These are phyloP conservation scores for Nephrotoma guestfalica DNA, from an alignment of 2,888 invertebrate species.

Conservation along the genomic window DNA sequence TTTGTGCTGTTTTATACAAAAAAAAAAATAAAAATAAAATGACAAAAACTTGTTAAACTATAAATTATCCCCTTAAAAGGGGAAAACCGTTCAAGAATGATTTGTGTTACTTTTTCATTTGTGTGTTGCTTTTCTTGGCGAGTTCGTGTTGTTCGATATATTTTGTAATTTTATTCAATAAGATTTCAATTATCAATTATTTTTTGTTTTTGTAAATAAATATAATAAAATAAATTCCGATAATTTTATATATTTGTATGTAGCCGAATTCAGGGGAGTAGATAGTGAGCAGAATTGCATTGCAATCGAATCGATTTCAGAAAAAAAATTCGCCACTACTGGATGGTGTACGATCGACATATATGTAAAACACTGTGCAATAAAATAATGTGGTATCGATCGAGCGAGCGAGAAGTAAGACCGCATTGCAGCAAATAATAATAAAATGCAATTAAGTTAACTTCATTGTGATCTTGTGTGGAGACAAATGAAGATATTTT, in stretches of 20 bases:
- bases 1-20: not conserved
- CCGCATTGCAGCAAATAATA: not conserved
- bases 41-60: constrained; percentile 5
- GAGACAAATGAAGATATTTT: constrained; percentile 3
- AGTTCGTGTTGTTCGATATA: not conserved
- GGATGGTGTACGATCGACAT: not conserved
- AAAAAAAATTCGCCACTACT: not conserved
- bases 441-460: not conserved
- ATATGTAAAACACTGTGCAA: not conserved
- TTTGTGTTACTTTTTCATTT: constrained; percentile 2
- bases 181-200: constrained; percentile 4
- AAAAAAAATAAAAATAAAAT: not conserved
- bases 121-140: not conserved
- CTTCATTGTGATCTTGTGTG: constrained; percentile 1
- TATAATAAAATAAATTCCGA: not conserved
- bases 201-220: not conserved
- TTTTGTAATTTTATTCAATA: constrained; percentile 1
- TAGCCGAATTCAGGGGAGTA: not conserved
- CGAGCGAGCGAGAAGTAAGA: not conserved
- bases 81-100: constrained; percentile 4
- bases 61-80: constrained; percentile 7
- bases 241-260: not conserved
- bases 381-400: not conserved
- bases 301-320: not conserved
- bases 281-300: not conserved